Conservation (phyloP, 2,888 invertebrate species). For the Pristionchus entomophagus region DNA sequence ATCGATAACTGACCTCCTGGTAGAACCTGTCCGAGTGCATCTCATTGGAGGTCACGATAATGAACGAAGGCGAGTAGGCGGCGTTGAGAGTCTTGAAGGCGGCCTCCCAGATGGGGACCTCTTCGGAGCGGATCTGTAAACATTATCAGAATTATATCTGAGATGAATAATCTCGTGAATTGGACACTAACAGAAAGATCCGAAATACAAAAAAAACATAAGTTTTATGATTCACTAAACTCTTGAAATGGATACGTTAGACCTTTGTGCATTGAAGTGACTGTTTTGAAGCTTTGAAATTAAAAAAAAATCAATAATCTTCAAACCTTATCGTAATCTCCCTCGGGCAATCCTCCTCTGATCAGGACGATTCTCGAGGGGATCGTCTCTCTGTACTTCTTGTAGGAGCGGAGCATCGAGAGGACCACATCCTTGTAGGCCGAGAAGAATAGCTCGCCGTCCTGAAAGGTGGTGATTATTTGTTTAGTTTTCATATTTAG, state of each 20-base stretch:
- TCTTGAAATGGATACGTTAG: too few relatives aligned
- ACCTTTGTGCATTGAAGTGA: too few relatives aligned
- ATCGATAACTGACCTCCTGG: background rate
- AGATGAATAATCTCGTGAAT: background rate
- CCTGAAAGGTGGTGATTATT: background rate
- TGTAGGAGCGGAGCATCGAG: background rate
- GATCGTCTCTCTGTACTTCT: background rate
- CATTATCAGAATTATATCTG: background rate
- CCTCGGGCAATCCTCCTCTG: constrained; percentile 43
- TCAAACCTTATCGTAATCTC: constrained; percentile 23
- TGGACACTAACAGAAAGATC: too few relatives aligned
- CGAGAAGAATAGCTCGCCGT: background rate
- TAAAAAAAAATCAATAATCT: background rate
- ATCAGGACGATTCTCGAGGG: background rate
- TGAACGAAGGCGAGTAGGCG: background rate
- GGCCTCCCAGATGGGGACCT: constrained; percentile 34
- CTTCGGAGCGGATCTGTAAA: constrained; percentile 15
- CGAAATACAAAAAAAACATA: too few relatives aligned
- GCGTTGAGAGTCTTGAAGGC: background rate
- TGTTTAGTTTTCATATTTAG: too few relatives aligned
- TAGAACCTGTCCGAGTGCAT: constrained; percentile 22
- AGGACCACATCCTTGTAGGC: constrained; percentile 5
- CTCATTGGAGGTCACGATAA: constrained; percentile 14
- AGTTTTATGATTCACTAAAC: too few relatives aligned
- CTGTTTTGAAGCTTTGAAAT: too few relatives aligned